Base-by-base conservation (phyloP, 2,888 invertebrate species). In the Pilophorus perplexus region DNA sequence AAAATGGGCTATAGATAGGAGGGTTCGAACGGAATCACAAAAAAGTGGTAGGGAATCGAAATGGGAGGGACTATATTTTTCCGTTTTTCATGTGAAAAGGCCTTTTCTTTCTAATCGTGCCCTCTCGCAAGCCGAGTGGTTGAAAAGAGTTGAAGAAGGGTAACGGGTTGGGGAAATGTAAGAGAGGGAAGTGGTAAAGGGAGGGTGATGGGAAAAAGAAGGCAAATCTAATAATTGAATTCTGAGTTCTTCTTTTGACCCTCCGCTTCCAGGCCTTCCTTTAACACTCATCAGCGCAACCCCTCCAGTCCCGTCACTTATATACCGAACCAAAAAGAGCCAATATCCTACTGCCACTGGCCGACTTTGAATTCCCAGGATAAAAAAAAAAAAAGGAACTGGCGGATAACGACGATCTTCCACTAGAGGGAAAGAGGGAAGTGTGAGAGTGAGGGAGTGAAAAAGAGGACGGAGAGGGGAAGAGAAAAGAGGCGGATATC, bases 171-270 rank as follows among this genome's bases (percentile, higher is more conserved):
- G n/a, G 23, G 6, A 4, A 4, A 22, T n/a, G 23, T n/a, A 8
- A 18, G 50, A 14, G 18, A 10, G 50, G 14, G 25, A 22, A 50
- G n/a, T 12, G 50, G 3, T 14, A 46, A 22, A 50, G 6, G 14
- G 6, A 42, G 42, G 18, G 6, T 42, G n/a, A 42, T 14, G 42
- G 42, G 59, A 28, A 27, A 40, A 33, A 59, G 59, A 59, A 59
- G 42, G 42, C 62, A 62, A 62, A 62, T 62, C 62, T 62, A 62
- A 62, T 62, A 44, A 62, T 62, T 62, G 62, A 62, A 62, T 62
- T 62, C 46, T 23, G 44, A 62, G 46, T 62, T 46, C 62, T 62
- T 62, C 62, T 62, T 46, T 46, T 46, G 62, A 46, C 27, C 27
- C 28, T 10, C 22, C 52, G 2, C 46, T 12, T 14, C 22, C 14